Evolutionary conservation across 2,113 vertebrate genomes (phyloP), one percentile per base, ranked within the genome.

Genomic region (Lampris incognitus): DNA sequence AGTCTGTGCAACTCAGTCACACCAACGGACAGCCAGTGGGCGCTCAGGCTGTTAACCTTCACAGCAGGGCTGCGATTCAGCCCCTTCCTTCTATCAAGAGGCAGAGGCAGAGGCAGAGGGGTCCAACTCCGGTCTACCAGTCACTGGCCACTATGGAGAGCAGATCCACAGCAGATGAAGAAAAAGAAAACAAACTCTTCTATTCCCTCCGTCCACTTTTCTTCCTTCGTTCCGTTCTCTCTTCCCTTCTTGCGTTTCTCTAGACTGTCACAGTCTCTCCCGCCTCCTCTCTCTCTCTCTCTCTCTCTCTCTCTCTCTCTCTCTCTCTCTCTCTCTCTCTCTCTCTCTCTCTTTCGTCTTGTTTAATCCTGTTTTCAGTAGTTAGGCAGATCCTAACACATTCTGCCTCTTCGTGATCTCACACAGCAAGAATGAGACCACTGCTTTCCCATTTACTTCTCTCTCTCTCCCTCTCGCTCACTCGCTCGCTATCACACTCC

Each of bases 361-460:
- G 77, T 75, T 66, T 59, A 9, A 73, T 88, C 82, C 82, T 77
- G 84, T 78, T 72, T 77, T 85, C 81, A 66, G 81, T 9, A 83
- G 63, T 73, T 13, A 41, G 70, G 79, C 86, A 58, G 81, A 88
- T 87, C 81, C 66, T 39, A 38, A 81, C 76, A 76, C 79, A 92
- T 90, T 83, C 78, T 88, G 83, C 78, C 48, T 44, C 87, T 87
- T 82, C 13, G 81, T 92, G 91, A 92, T 86, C 87, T 92, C 87
- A 92, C 84, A 79, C 84, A 65, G 77, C 72, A 92, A 85, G 87
- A 91, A 92, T 91, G 91, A 90, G 81, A 79, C 74, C 72, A 79
- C 81, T 78, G 79, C 74, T 80, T 75, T 87, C 88, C 83, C 86
- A 69, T 83, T 84, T 76, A 88, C 86, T 82, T 79, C 69, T 81